Evolutionary conservation across 1,140 invertebrate genomes (phyloP).

Genomic region (Asbolus verrucosus): DNA sequence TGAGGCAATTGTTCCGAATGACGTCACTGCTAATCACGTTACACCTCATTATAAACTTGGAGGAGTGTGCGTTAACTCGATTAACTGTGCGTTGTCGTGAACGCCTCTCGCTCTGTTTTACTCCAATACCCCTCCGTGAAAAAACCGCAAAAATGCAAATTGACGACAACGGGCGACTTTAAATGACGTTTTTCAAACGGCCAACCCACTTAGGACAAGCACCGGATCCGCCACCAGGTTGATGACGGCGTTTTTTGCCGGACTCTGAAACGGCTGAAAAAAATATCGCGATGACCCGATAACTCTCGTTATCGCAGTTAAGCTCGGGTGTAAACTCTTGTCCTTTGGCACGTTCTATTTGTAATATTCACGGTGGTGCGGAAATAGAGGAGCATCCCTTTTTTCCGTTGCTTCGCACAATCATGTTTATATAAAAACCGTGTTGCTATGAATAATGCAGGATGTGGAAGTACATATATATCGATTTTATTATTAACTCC

Average conservation of each 20-base stretch:
- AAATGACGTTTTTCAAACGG: no score
- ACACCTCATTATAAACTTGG: conserved; percentile 60
- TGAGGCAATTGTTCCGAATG: conserved; percentile 62
- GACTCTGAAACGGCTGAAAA: no score
- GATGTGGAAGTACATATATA: conserved; percentile 21
- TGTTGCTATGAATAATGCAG: conserved; percentile 13
- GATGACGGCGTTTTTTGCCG: no score
- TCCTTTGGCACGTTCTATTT: no score
- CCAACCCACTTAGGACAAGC: no score
- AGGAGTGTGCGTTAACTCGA: conserved; percentile 54
- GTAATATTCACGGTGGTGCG: not conserved
- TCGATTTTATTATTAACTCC: conserved; percentile 23
- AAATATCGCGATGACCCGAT: no score
- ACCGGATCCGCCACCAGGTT: no score
- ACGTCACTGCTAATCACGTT: conserved; percentile 61
- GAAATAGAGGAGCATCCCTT: not conserved
- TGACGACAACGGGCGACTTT: no score
- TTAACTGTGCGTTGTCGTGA: conserved; percentile 49
- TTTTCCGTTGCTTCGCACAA: not conserved
- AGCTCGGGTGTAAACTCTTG: no score
- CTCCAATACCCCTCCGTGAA: conserved; percentile 1
- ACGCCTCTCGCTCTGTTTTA: conserved; percentile 18
- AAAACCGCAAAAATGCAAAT: conserved; percentile 45
- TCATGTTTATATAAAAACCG: not conserved
- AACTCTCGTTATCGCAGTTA: no score